Evolutionary conservation across 2,797 vertebrate species (phyloP).

Genomic region (Aldrovandia affinis): DNA sequence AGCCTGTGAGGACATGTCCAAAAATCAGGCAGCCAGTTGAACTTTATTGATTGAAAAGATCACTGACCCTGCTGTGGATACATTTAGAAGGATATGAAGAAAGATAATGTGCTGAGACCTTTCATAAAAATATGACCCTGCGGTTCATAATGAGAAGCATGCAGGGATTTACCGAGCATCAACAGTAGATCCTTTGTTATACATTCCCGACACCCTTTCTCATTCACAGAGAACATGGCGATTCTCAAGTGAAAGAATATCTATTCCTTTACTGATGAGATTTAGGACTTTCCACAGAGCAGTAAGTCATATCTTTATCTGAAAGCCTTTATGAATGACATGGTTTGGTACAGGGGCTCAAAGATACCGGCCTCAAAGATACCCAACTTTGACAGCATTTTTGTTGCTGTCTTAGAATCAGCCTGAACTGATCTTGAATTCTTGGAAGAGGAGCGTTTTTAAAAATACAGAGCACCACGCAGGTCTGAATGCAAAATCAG

Average conservation of each 20-base stretch:
- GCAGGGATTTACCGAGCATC: background rate
- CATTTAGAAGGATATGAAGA: slow-evolving; percentile 4
- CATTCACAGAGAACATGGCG: background rate
- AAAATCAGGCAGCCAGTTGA: background rate
- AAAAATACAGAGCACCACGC: too few relatives aligned
- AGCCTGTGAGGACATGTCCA: background rate
- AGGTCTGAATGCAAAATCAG: background rate
- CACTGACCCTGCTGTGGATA: background rate
- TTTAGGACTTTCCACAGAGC: background rate
- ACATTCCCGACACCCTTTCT: background rate
- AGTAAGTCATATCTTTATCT: background rate
- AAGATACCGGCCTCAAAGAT: background rate
- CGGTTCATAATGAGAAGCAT: slow-evolving; percentile 4
- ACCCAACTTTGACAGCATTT: background rate
- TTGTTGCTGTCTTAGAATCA: background rate
- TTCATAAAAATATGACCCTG: background rate
- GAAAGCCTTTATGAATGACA: background rate
- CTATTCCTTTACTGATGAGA: slow-evolving; percentile 8
- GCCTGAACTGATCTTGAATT: background rate
- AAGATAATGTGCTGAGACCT: background rate
- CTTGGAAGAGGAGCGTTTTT: background rate
- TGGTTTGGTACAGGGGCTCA: background rate
- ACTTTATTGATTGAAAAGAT: background rate
- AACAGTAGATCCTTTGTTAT: background rate
- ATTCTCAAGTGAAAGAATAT: background rate